Percentiles rank a stretch among this genome's conserved stretches.
phyloP scores from a whole-genome alignment of 37 sponge, comb jelly and placozoan genomes.

The Beroe forskalii region DNA sequence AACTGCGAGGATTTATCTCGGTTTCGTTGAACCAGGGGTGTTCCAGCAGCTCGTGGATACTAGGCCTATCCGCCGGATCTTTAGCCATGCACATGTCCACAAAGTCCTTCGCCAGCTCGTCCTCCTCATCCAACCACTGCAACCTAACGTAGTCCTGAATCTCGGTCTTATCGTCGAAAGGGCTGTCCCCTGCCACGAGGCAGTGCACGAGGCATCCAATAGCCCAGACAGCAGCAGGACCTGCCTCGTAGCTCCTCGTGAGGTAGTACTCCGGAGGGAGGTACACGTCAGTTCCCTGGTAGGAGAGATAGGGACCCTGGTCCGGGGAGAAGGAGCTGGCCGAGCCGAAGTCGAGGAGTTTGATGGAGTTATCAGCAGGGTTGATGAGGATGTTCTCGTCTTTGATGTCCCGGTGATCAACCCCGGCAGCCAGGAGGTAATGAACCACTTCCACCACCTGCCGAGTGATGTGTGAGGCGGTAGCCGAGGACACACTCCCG shows the following conservation, averaged over 20 bases:
- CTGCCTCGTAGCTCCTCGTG: not conserved
- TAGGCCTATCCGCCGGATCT: not conserved
- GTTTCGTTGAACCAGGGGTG: constrained; percentile 47
- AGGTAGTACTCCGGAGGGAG: constrained; percentile 58
- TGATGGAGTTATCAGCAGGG: not conserved
- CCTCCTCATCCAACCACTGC: constrained; percentile 56
- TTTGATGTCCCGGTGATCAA: constrained; percentile 58
- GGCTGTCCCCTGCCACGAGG: constrained; percentile 48
- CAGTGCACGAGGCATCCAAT: constrained; percentile 63
- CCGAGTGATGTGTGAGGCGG: not conserved
- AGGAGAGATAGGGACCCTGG: not conserved
- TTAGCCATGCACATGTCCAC: not conserved
- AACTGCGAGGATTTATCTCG: not conserved
- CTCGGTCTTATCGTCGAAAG: constrained; percentile 1
- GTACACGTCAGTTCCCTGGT: constrained; percentile 64
- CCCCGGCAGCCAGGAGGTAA: constrained; percentile 22
- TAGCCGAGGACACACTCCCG: not conserved
- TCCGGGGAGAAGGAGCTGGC: constrained; percentile 1
- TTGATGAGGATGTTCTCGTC: constrained; percentile 62
- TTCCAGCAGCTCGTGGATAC: not conserved
- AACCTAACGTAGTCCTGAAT: constrained; percentile 23
- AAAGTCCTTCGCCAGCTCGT: constrained; percentile 45
- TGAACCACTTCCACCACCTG: constrained; percentile 47
- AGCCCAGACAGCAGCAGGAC: constrained; percentile 46
- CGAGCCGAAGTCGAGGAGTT: constrained; percentile 60